Percentiles rank a stretch among this genome's conserved stretches.
Conservation (phyloP, 2,888 invertebrate species). For the Pristionchus arcanus region DNA sequence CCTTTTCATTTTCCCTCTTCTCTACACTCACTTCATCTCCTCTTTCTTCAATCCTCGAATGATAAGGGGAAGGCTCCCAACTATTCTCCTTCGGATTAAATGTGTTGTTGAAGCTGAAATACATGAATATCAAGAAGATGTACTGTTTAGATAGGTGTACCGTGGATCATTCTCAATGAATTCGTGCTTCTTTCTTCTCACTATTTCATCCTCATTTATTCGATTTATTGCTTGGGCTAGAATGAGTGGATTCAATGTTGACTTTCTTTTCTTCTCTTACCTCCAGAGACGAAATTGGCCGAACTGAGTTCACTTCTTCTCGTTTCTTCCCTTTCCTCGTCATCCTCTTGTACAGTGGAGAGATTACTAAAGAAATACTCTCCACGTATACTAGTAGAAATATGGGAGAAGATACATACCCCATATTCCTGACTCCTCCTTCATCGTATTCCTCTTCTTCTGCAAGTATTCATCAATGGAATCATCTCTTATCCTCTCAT, state of each 20-base stretch:
- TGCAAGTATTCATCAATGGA: background rate
- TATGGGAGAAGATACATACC: background rate
- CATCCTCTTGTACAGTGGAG: background rate
- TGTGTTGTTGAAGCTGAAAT: background rate
- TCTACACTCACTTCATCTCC: background rate
- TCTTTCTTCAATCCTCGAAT: constrained; percentile 23
- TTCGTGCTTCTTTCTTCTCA: background rate
- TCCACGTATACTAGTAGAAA: too few species aligned
- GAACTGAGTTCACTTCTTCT: background rate
- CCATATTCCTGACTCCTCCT: background rate
- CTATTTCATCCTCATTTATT: background rate
- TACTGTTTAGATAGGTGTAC: background rate
- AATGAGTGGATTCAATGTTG: background rate
- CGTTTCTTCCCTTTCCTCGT: background rate
- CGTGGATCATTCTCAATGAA: constrained; percentile 35
- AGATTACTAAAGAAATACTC: background rate
- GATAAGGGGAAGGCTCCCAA: constrained; percentile 33
- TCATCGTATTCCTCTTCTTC: background rate
- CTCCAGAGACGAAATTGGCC: constrained; percentile 2
- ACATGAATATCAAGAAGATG: background rate
- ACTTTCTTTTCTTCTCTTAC: background rate
- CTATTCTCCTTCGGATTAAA: constrained; percentile 20
- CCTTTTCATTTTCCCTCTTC: background rate
- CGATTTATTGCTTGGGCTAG: background rate
- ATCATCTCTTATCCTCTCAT: background rate